Conservation (phyloP, 2,888 invertebrate genomes). For the Drosophila gaucha region DNA sequence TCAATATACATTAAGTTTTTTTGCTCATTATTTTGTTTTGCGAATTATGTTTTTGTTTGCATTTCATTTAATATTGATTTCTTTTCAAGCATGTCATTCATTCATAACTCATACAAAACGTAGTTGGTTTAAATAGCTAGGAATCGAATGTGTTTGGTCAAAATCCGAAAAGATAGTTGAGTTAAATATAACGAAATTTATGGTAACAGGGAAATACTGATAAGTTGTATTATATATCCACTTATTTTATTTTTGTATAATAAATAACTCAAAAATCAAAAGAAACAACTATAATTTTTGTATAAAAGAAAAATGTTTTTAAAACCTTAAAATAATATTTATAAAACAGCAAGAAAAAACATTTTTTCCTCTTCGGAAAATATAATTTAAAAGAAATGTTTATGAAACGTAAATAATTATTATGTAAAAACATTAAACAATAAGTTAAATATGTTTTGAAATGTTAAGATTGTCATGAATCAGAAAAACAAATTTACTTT, state of each 20-base stretch:
- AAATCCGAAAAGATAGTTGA: not conserved
- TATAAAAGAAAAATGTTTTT: too few relatives aligned
- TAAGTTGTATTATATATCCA: not conserved
- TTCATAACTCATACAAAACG: slow-evolving; percentile 20
- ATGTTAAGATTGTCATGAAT: not conserved
- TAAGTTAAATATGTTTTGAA: too few relatives aligned
- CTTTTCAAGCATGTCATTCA: slow-evolving; percentile 38
- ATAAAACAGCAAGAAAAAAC: too few relatives aligned
- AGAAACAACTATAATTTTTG: too few relatives aligned
- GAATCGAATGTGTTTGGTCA: too few relatives aligned
- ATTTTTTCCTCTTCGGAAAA: too few relatives aligned
- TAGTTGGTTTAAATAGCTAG: slow-evolving; percentile 8
- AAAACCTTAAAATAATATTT: too few relatives aligned
- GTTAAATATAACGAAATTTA: not conserved
- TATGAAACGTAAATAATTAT: too few relatives aligned
- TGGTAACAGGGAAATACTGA: slow-evolving; percentile 3
- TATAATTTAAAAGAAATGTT: too few relatives aligned
- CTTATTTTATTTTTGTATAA: too few relatives aligned
- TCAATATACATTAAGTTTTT: slow-evolving; percentile 54
- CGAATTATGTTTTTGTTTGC: slow-evolving; percentile 34
- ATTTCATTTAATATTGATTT: slow-evolving; percentile 23
- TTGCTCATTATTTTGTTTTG: slow-evolving; percentile 29
- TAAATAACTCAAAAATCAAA: too few relatives aligned
- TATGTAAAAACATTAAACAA: too few relatives aligned
- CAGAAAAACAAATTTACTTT: not conserved